These are phyloP conservation scores for Rhogogaster chlorosoma DNA, from an alignment of 2,888 invertebrate species.

Conservation along the genomic window DNA sequence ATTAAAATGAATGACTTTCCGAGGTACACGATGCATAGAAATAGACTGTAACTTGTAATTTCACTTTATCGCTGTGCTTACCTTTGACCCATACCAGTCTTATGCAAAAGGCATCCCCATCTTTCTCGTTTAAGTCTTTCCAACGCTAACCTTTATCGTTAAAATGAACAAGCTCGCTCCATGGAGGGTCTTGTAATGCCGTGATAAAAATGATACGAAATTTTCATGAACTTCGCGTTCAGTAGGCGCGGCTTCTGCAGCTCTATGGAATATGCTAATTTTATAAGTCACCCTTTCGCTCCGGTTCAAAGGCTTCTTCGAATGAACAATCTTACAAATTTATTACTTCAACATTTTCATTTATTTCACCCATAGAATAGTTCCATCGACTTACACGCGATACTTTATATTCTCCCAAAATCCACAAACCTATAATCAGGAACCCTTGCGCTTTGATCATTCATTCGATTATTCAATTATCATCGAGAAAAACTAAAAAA, in stretches of 20 bases:
- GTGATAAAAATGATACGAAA: constrained; percentile 41
- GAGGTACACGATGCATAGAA: constrained; percentile 11
- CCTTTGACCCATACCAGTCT: constrained; percentile 33
- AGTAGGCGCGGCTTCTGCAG: not conserved
- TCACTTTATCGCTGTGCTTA: constrained; percentile 10
- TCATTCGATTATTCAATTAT: constrained; percentile 9
- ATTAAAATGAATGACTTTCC: not conserved
- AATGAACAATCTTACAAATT: not conserved
- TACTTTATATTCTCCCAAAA: not conserved
- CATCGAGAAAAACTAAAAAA: not conserved
- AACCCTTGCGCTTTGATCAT: not conserved
- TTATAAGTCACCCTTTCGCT: not conserved
- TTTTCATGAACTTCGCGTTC: constrained; percentile 37
- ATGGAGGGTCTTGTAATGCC: constrained; percentile 27
- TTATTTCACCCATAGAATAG: not conserved
- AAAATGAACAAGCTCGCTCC: constrained; percentile 40
- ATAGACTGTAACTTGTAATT: constrained; percentile 33
- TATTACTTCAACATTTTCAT: not conserved
- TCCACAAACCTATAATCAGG: not conserved
- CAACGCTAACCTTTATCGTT: constrained; percentile 35
- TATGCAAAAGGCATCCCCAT: constrained; percentile 33
- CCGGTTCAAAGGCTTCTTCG: not conserved
- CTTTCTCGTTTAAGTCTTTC: constrained; percentile 18
- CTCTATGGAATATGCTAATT: constrained; percentile 22
- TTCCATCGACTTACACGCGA: not conserved